These are phyloP conservation scores for Aphrocallistes beatrix DNA, from an alignment of 37 sponge, comb jelly and placozoan species.

Conservation along the genomic window DNA sequence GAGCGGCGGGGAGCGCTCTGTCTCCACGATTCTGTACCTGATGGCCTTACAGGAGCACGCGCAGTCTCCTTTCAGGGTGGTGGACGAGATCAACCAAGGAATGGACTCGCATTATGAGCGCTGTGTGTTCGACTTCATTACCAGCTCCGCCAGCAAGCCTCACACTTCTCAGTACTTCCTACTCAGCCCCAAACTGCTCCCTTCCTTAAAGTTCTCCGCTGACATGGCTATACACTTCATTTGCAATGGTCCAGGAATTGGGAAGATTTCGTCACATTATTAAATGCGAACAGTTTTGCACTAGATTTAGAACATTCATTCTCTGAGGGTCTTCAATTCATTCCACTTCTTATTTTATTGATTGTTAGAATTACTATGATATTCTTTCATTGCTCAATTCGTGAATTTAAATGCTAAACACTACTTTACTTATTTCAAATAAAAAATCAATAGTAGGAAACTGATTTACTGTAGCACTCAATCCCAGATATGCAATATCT, in stretches of 20 bases:
- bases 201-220: neutral
- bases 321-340: too few species aligned
- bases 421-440: too few species aligned
- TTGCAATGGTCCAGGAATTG: neutral
- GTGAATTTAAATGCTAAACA: too few species aligned
- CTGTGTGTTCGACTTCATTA: slow-evolving; percentile 82
- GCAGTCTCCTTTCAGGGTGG: slow-evolving; percentile 81
- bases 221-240: slow-evolving; percentile 12
- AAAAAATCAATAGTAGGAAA: too few species aligned
- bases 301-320: too few species aligned
- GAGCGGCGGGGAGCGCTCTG: slow-evolving; percentile 95
- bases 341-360: too few species aligned
- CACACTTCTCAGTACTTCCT: slow-evolving; percentile 93
- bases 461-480: too few species aligned
- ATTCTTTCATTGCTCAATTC: too few species aligned
- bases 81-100: slow-evolving; percentile 93
- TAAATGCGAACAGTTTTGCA: too few species aligned
- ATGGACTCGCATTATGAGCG: slow-evolving; percentile 95
- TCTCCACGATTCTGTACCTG: slow-evolving; percentile 96
- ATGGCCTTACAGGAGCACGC: slow-evolving; percentile 88
- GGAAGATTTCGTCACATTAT: neutral
- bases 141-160: slow-evolving; percentile 35
- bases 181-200: slow-evolving; percentile 79
- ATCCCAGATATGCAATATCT: too few species aligned
- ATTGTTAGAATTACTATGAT: too few species aligned